Evolutionary conservation across 2,888 invertebrate genomes (phyloP).

Genomic region (Stramonita haemastoma): DNA sequence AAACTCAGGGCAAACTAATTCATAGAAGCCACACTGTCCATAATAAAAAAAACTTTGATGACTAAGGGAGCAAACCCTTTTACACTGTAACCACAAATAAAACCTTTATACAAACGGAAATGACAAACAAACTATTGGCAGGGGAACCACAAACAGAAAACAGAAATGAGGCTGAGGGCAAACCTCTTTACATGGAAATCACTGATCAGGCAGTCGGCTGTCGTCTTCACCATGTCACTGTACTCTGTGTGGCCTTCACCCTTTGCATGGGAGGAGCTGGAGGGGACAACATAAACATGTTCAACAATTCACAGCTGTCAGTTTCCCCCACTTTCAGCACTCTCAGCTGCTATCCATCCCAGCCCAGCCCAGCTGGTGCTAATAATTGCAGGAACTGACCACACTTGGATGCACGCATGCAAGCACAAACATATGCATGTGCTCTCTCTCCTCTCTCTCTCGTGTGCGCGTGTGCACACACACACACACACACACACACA

Average conservation of each 20-base stretch:
- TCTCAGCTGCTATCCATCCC: no score
- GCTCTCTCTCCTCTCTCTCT: not conserved
- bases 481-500: not conserved
- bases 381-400: no score
- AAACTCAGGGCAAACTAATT: not conserved
- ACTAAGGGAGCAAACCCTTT: no score
- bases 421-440: not conserved
- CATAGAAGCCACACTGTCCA: not conserved
- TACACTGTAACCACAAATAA: no score
- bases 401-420: not conserved
- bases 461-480: not conserved
- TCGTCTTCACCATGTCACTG: not conserved
- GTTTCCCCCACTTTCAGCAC: no score
- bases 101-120: no score
- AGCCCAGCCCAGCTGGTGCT: no score
- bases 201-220: not conserved
- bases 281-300: not conserved
- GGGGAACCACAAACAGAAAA: not conserved
- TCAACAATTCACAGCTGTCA: not conserved
- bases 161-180: not conserved
- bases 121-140: no score
- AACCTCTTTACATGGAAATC: constrained; percentile 35
- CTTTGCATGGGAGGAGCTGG: not conserved
- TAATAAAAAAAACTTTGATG: not conserved
- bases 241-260: not conserved